Conservation (phyloP, 2,888 invertebrate species). For the Ditylenchus weischeri region DNA sequence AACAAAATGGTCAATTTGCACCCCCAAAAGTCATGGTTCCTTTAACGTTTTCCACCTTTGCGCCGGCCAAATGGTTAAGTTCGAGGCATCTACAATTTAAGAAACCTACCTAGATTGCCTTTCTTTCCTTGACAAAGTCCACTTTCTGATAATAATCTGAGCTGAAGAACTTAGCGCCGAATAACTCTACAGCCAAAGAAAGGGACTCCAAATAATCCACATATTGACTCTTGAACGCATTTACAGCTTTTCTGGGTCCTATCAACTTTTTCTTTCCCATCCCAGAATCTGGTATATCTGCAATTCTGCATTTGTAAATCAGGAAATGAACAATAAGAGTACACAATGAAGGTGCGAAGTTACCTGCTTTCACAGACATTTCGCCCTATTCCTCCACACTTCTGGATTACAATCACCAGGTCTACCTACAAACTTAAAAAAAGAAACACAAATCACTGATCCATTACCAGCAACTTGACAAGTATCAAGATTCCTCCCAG, state of each 20-base stretch:
- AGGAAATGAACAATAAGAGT: neutral
- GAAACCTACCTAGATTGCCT: neutral
- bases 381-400: neutral
- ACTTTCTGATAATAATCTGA: constrained; percentile 2
- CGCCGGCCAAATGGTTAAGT: too few relatives aligned
- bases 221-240: constrained; percentile 7
- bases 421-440: too few relatives aligned
- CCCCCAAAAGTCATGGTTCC: too few relatives aligned
- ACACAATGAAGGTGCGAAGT: neutral
- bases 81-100: neutral
- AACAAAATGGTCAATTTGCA: too few relatives aligned
- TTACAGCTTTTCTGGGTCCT: constrained; percentile 12
- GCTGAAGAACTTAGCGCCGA: neutral
- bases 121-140: constrained; percentile 2
- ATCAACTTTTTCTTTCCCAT: neutral
- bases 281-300: constrained; percentile 10
- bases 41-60: too few relatives aligned
- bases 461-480: too few relatives aligned
- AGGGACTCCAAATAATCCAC: constrained; percentile 3
- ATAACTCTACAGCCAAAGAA: constrained; percentile 2
- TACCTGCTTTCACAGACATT: neutral
- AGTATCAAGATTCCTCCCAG: too few relatives aligned
- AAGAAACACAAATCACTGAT: too few relatives aligned
- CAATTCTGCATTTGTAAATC: neutral
- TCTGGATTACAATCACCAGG: constrained; percentile 12